Percentiles rank a stretch among this genome's conserved stretches.
Conservation (phyloP, 2,797 vertebrate genomes). For the Etheostoma nigrum region DNA sequence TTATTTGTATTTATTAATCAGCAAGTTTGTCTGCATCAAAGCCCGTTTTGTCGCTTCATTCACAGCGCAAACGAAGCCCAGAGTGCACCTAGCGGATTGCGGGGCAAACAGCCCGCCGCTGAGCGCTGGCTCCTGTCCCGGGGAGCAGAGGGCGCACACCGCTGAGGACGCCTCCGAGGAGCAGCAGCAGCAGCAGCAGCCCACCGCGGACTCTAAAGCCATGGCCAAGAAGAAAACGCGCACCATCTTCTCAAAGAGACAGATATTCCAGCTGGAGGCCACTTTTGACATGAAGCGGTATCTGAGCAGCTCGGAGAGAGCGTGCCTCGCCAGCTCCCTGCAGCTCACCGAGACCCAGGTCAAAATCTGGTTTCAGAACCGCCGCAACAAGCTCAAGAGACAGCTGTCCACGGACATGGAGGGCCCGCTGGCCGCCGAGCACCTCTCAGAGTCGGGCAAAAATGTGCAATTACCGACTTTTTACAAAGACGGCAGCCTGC, state of each 20-base stretch:
- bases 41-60: conserved; percentile 53
- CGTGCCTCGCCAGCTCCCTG: conserved; percentile 88
- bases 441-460: conserved; percentile 73
- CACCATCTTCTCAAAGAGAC: conserved; percentile 91
- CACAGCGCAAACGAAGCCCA: conserved; percentile 64
- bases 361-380: conserved; percentile 90
- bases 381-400: conserved; percentile 87
- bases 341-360: conserved; percentile 88
- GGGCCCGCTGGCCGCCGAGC: conserved; percentile 68
- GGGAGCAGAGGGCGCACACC: conserved; percentile 58
- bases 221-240: conserved; percentile 87
- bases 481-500: conserved; percentile 85
- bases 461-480: conserved; percentile 80
- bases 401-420: conserved; percentile 84
- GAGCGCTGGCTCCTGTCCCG: conserved; percentile 51
- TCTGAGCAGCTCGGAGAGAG: conserved; percentile 90
- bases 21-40: conserved; percentile 16
- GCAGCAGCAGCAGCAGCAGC: conserved; percentile 22
- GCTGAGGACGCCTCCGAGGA: conserved; percentile 59
- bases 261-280: conserved; percentile 88
- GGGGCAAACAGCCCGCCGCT: conserved; percentile 40
- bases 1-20: not conserved
- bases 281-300: conserved; percentile 88
- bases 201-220: conserved; percentile 72
- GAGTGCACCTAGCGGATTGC: conserved; percentile 17